phyloP scores from a whole-genome alignment of 2,113 vertebrate species.

The Cebus imitator region DNA sequence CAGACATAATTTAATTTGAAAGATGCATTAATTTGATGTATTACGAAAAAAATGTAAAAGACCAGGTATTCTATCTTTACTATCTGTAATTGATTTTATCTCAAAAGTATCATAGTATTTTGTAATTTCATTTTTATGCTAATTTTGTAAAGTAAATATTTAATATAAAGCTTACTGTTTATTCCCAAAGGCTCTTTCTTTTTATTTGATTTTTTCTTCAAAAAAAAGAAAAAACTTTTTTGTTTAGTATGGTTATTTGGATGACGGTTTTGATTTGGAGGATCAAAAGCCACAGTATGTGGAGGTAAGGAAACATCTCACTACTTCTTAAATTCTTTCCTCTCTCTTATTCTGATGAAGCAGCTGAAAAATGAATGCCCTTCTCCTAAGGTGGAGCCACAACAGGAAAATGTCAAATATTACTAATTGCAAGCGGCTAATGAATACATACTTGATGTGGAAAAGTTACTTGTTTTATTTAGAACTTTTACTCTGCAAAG shows the following conservation, averaged over 20 bases:
- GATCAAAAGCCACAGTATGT: background rate
- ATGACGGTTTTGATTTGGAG: conserved; percentile 11
- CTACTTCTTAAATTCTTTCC: background rate
- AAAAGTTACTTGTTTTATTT: background rate
- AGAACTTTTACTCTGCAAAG: background rate
- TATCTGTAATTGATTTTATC: conserved; percentile 3
- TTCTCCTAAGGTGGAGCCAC: background rate
- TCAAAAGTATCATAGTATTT: background rate
- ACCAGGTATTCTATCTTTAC: background rate
- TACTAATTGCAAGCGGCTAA: background rate
- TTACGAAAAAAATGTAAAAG: conserved; percentile 29
- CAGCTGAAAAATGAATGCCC: background rate
- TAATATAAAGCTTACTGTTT: background rate
- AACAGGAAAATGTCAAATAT: background rate
- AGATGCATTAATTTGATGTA: conserved; percentile 32
- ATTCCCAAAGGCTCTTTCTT: background rate
- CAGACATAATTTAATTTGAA: conserved; percentile 46
- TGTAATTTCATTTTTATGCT: conserved; percentile 13
- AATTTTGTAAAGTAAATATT: conserved; percentile 24
- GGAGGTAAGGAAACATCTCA: background rate
- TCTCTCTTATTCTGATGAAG: background rate
- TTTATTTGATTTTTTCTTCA: background rate
- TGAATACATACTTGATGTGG: background rate
- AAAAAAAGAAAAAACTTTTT: too few species aligned
- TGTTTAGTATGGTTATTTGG: conserved; percentile 11